Conservation (phyloP, 2,888 invertebrate species). For the Strigamia transsilvanica region DNA sequence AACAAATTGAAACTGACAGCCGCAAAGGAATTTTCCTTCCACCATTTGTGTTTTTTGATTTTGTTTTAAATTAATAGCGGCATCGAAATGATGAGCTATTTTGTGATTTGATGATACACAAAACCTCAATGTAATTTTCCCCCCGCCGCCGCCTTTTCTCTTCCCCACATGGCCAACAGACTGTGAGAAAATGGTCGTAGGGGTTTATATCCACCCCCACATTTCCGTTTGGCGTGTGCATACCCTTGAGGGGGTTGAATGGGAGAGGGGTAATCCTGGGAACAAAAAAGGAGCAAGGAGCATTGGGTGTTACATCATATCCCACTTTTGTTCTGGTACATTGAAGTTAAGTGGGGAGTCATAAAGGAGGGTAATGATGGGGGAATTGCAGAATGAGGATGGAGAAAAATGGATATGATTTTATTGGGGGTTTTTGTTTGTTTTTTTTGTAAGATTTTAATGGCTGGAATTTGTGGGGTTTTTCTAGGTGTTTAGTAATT, state of each 20-base stretch:
- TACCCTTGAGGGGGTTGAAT: slow-evolving; percentile 49
- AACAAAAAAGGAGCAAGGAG: slow-evolving; percentile 37
- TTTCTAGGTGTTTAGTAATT: neutral
- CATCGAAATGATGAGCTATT: neutral
- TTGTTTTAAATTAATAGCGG: no score
- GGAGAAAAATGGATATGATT: neutral
- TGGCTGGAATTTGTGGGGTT: neutral
- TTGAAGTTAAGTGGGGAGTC: slow-evolving; percentile 49
- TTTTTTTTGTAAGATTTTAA: neutral
- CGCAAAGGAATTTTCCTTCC: no score
- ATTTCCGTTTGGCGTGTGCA: slow-evolving; percentile 49
- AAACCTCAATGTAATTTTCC: neutral
- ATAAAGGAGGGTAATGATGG: slow-evolving; percentile 35
- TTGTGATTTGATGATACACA: neutral
- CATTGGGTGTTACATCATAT: slow-evolving; percentile 38
- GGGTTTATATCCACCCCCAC: slow-evolving; percentile 48
- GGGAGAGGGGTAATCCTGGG: slow-evolving; percentile 46
- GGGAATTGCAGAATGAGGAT: slow-evolving; percentile 11
- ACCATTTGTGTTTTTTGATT: no score
- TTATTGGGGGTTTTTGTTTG: neutral
- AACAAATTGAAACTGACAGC: no score
- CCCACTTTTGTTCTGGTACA: slow-evolving; percentile 48
- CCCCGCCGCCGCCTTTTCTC: neutral
- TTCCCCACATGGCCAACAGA: slow-evolving; percentile 44
- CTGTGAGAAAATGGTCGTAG: slow-evolving; percentile 46